These are phyloP conservation scores for Drosophila melanica DNA, from an alignment of 1,140 invertebrate species.

Conservation along the genomic window DNA sequence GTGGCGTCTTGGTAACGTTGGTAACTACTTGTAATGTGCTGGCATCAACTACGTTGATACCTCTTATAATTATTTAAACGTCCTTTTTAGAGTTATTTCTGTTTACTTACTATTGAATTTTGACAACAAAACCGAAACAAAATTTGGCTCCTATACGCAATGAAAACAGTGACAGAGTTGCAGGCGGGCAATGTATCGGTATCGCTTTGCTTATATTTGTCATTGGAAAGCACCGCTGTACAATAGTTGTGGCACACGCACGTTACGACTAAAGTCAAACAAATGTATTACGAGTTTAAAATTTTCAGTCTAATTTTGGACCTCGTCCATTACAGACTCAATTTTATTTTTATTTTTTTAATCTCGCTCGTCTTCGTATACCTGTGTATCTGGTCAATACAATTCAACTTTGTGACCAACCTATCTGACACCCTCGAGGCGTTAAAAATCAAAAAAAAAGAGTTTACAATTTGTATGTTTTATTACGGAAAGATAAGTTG, in stretches of 20 bases:
- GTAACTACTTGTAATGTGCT: background rate
- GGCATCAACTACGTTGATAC: background rate
- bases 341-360: no score
- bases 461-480: no score
- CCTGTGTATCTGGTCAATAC: no score
- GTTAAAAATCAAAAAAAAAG: no score
- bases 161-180: constrained; percentile 51
- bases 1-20: background rate
- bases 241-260: background rate
- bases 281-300: no score
- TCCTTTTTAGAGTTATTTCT: constrained; percentile 10
- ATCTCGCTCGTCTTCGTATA: no score
- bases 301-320: no score
- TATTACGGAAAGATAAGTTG: no score
- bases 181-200: background rate
- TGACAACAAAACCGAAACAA: constrained; percentile 44
- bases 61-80: background rate
- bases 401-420: no score
- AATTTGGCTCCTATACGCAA: constrained; percentile 33
- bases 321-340: no score
- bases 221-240: constrained; percentile 1
- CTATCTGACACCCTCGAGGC: no score
- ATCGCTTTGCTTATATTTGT: background rate
- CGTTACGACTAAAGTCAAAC: background rate
- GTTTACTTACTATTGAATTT: constrained; percentile 42